These are phyloP conservation scores for Pterostichus niger DNA, from an alignment of 2,888 invertebrate species.

Conservation along the genomic window DNA sequence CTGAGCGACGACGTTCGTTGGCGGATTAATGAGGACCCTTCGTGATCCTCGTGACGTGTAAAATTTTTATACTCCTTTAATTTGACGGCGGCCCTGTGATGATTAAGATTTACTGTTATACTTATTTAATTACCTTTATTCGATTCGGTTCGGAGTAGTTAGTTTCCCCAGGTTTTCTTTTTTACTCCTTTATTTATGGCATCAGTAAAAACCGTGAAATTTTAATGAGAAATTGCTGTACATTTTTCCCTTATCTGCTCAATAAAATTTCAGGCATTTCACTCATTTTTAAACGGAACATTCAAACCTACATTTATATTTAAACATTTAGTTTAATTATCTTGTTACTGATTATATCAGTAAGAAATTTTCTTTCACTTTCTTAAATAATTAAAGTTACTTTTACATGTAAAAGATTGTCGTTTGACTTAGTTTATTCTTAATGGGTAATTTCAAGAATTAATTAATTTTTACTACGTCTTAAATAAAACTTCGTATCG, in stretches of 20 bases:
- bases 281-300: constrained; percentile 38
- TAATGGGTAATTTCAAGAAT: too few species aligned
- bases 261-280: constrained; percentile 53
- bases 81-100: constrained; percentile 58
- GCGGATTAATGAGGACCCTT: constrained; percentile 46
- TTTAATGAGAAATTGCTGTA: constrained; percentile 64
- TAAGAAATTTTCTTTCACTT: constrained; percentile 34
- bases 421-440: too few species aligned
- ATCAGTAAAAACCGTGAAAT: constrained; percentile 61
- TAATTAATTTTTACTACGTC: too few species aligned
- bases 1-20: constrained; percentile 27
- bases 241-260: constrained; percentile 53
- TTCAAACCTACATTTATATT: constrained; percentile 29
- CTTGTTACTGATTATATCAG: constrained; percentile 43
- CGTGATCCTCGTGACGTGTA: constrained; percentile 49
- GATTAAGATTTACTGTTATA: constrained; percentile 57
- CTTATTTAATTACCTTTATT: constrained; percentile 64
- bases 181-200: constrained; percentile 55
- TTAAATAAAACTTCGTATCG: too few species aligned
- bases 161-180: constrained; percentile 37
- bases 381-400: constrained; percentile 29
- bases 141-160: constrained; percentile 41
- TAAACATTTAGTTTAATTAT: constrained; percentile 41
- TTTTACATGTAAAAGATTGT: constrained; percentile 4
- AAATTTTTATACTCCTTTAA: constrained; percentile 58